Conservation (phyloP, 2,113 vertebrate genomes). For the Crotalus helleri region DNA sequence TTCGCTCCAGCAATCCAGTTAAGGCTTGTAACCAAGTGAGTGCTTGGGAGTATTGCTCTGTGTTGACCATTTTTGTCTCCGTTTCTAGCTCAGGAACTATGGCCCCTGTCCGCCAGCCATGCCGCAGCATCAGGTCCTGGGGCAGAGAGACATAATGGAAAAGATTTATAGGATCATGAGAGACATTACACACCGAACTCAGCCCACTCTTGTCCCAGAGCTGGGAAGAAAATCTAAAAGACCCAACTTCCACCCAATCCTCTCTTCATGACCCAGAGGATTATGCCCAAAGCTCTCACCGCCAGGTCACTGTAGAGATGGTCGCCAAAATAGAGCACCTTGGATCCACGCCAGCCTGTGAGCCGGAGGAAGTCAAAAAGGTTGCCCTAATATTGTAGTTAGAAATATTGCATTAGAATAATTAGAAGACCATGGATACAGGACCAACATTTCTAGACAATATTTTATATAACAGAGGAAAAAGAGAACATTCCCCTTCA, state of each 20-base stretch:
- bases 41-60: slow-evolving; percentile 72
- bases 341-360: slow-evolving; percentile 81
- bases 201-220: neutral
- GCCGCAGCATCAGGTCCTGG: slow-evolving; percentile 81
- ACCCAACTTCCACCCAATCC: neutral
- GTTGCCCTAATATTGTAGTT: slow-evolving; percentile 70
- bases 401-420: neutral
- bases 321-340: slow-evolving; percentile 83
- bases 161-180: neutral
- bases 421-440: neutral
- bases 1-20: slow-evolving; percentile 79
- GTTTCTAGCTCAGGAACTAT: slow-evolving; percentile 81
- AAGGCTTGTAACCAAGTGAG: slow-evolving; percentile 86
- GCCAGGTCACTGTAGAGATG: slow-evolving; percentile 85
- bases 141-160: neutral
- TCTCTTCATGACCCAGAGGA: slow-evolving; percentile 15
- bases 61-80: slow-evolving; percentile 82
- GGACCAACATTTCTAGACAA: neutral
- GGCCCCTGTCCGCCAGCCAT: slow-evolving; percentile 82
- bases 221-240: neutral
- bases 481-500: too few species aligned
- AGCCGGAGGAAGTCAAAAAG: slow-evolving; percentile 80
- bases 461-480: neutral
- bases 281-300: slow-evolving; percentile 61
- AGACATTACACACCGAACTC: neutral